Base-by-base conservation (phyloP, 1,140 invertebrate species). In the Polypedilum pembai region DNA sequence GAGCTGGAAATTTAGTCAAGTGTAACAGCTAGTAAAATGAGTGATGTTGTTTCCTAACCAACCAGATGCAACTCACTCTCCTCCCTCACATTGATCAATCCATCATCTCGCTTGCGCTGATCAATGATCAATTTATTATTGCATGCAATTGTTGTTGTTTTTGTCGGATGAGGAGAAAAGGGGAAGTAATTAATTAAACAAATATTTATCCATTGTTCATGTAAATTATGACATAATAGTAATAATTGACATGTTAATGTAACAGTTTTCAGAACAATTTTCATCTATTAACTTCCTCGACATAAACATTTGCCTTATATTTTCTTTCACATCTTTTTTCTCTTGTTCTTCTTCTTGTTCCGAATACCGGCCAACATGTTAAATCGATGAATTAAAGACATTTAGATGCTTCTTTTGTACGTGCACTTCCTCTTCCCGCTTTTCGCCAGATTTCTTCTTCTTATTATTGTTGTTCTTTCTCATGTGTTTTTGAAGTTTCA, bases 241-340 rank as follows among this genome's bases (percentile, higher is more conserved):
- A 56, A 33, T 33, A 33, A 56, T 56, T 56, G 45, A 56, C 45
- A 56, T 56, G 45, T 56, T 56, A 12, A 56, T 56, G 45, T 56
- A 56, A 56, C 45, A 56, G 65, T 69, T 69, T 69, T 69, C 17
- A 69, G 65, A 69, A 69, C 65, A 69, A 66, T 66, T 66, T 66
- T 20, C 63, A 17, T 69, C 65, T 20, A 69, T 69, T 69, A 69
- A 69, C 65, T 69, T 69, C 65, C 65, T 69, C 65, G 20, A 18
- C 20, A 21, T 69, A 69, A 69, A 69, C 65, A 69, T 69, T 21
- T 69, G 5, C 8, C 8, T 33, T 18, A 18, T 20, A 4, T 18
- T 20, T 66, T 10, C 20, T 69, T 69, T 69, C 65, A 69, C 17
- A 20, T 18, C 18, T 66, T 45, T 56, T 56, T n/a, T 56, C 15